Evolutionary conservation across 1,140 invertebrate species (phyloP).

Genomic region (Euglossa dilemma): DNA sequence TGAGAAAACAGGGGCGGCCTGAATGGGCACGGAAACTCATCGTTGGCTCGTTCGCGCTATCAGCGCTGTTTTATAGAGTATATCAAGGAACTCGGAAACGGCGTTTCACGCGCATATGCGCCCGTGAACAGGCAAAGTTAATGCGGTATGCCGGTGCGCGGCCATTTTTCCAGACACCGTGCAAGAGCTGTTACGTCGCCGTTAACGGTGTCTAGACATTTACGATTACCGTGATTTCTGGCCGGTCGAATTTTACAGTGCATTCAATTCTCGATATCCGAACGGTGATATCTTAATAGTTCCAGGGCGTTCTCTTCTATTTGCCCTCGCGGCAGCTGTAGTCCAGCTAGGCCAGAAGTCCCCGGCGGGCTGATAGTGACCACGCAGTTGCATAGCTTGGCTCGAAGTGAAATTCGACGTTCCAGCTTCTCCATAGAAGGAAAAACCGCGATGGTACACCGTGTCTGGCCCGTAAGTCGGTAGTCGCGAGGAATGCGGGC

Average conservation of each 20-base stretch:
- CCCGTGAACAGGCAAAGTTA: background rate
- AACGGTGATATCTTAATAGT: constrained; percentile 11
- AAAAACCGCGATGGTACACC: no score
- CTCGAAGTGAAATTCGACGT: no score
- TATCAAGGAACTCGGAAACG: background rate
- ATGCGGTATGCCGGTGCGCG: background rate
- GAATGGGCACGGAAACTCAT: background rate
- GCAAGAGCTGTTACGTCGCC: background rate
- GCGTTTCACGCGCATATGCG: background rate
- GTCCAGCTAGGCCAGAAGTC: no score
- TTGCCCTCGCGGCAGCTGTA: background rate
- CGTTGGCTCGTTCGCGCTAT: background rate
- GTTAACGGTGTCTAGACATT: constrained; percentile 29
- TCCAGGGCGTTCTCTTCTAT: background rate
- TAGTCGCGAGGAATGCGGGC: no score
- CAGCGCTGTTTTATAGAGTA: background rate
- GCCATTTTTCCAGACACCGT: background rate
- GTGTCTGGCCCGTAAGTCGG: no score
- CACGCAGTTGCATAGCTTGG: no score
- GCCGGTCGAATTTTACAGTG: constrained; percentile 17
- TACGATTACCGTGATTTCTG: constrained; percentile 30
- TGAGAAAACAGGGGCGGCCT: background rate
- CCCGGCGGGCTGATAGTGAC: no score
- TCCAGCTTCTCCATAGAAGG: no score
- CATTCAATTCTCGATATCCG: background rate